phyloP scores from a whole-genome alignment of 2,888 invertebrate genomes.

The Folsomia candida region DNA sequence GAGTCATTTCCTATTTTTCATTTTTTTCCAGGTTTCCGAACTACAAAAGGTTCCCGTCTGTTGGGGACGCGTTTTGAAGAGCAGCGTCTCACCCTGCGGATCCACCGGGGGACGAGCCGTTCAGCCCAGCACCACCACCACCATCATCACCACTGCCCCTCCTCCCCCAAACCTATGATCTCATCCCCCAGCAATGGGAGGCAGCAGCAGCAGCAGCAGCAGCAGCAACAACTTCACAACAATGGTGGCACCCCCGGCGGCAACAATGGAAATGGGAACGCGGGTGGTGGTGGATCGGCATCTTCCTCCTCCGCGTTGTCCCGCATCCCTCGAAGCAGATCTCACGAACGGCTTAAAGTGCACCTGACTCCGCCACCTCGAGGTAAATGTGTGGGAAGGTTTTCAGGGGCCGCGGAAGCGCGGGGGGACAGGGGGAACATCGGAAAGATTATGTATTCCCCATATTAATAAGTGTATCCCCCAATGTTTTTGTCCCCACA shows the following conservation, averaged over 20 bases:
- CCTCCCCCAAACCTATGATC: conserved; percentile 44
- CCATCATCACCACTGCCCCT: conserved; percentile 46
- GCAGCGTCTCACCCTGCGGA: conserved; percentile 83
- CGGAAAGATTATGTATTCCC: too few relatives aligned
- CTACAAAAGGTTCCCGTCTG: conserved; percentile 68
- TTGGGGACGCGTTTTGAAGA: conserved; percentile 71
- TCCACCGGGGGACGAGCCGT: conserved; percentile 84
- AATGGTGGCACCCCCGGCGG: too few relatives aligned
- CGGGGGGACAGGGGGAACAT: too few relatives aligned
- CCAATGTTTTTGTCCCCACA: too few relatives aligned
- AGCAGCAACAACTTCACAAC: too few relatives aligned
- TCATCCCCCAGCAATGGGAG: conserved; percentile 44
- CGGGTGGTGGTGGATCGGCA: too few relatives aligned
- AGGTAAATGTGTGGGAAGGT: conserved; percentile 27
- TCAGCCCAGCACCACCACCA: conserved; percentile 65
- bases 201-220: too few relatives aligned
- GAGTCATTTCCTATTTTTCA: background rate
- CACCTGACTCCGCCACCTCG: conserved; percentile 49
- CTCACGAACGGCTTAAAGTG: conserved; percentile 49
- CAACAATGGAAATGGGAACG: too few relatives aligned
- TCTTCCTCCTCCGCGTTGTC: too few relatives aligned
- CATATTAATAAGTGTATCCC: too few relatives aligned
- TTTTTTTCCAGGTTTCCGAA: conserved; percentile 64
- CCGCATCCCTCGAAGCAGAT: conserved; percentile 49
- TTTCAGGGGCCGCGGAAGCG: too few relatives aligned